Percentiles rank a stretch among this genome's conserved stretches.
These are phyloP conservation scores for Caenorhabditis sp. DNA, from an alignment of 2,888 invertebrate genomes.

Conservation along the genomic window DNA sequence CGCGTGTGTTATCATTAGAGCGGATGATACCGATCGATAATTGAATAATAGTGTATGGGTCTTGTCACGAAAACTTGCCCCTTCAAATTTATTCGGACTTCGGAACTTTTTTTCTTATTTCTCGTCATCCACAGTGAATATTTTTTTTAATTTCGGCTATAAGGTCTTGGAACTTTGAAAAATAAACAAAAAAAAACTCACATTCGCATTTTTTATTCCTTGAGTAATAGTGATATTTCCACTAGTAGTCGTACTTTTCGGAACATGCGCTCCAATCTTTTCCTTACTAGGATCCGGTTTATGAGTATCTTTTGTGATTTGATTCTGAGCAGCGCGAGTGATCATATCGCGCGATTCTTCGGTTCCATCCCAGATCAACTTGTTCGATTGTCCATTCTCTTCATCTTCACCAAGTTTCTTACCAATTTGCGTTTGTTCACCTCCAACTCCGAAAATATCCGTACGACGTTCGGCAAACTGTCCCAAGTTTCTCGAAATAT, in stretches of 20 bases:
- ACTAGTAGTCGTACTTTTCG: constrained; percentile 77
- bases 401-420: constrained; percentile 80
- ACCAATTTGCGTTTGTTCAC: constrained; percentile 96
- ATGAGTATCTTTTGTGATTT: constrained; percentile 57
- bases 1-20: too few species aligned
- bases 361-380: constrained; percentile 92
- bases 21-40: too few species aligned
- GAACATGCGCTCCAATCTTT: constrained; percentile 81
- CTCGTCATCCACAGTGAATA: too few species aligned
- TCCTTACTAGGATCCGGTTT: constrained; percentile 87
- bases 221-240: constrained; percentile 39
- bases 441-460: constrained; percentile 97
- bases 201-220: constrained; percentile 13
- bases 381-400: constrained; percentile 34
- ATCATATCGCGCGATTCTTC: constrained; percentile 86
- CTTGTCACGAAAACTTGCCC: too few species aligned
- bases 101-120: too few species aligned
- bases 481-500: constrained; percentile 87
- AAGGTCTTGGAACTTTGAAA: too few species aligned
- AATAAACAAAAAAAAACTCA: too few species aligned
- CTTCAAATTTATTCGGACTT: too few species aligned
- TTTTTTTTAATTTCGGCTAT: too few species aligned
- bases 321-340: constrained; percentile 58
- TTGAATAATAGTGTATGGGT: too few species aligned
- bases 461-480: constrained; percentile 93